Percentiles rank a stretch among this genome's conserved stretches.
Evolutionary conservation across 35 echinoderm and acorn worm genomes (phyloP).

Genomic region (Apostichopus parvimensis): DNA sequence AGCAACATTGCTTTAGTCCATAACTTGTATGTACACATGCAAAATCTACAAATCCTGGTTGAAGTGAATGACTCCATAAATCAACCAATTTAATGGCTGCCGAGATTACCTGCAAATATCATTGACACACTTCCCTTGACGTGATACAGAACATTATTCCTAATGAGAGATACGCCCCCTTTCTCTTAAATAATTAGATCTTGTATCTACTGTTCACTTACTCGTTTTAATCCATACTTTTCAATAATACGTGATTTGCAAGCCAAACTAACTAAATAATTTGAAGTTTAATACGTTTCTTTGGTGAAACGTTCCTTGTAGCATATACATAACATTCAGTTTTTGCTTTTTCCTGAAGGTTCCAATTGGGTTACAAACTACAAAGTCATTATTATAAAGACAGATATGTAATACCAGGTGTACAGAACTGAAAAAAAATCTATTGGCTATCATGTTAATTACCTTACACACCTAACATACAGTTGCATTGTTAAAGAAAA

Average conservation of each 20-base stretch:
- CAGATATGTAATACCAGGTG: neutral
- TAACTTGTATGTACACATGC: constrained; percentile 55
- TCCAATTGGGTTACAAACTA: constrained; percentile 35
- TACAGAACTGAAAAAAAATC: neutral
- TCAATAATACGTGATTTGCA: constrained; percentile 5
- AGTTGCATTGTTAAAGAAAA: neutral
- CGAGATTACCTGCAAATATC: constrained; percentile 6
- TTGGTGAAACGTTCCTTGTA: constrained; percentile 1
- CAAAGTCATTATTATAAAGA: constrained; percentile 55
- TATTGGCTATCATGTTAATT: constrained; percentile 42
- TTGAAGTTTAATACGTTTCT: constrained; percentile 14
- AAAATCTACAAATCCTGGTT: constrained; percentile 53
- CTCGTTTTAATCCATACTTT: neutral
- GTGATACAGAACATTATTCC: neutral
- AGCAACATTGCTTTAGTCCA: neutral
- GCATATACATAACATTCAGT: constrained; percentile 34
- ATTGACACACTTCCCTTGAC: constrained; percentile 1
- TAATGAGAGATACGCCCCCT: neutral
- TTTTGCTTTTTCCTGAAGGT: constrained; percentile 26
- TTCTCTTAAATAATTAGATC: neutral
- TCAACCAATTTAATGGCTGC: neutral
- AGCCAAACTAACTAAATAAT: constrained; percentile 45
- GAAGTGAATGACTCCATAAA: neutral
- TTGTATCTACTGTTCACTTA: constrained; percentile 1
- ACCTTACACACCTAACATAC: neutral